A percentile compares a stretch with the other conserved stretches of the same genome.
Conservation (phyloP, 2,797 vertebrate species). For the Naso thynnoides region DNA sequence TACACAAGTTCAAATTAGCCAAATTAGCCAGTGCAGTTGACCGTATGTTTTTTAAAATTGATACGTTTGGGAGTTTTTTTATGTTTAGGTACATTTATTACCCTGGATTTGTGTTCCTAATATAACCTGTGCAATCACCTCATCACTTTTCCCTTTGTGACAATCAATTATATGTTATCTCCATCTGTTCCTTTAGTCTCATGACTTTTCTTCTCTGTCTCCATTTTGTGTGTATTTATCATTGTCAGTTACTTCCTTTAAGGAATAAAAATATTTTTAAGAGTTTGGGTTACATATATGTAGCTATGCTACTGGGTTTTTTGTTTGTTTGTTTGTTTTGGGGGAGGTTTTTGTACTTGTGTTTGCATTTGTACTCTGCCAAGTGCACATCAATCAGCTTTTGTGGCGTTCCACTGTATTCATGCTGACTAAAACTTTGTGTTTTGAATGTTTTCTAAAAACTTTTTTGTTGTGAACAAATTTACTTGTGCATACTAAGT, state of each 20-base stretch:
- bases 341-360: slow-evolving; percentile 68
- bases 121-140: slow-evolving; percentile 73
- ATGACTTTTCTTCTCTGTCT: slow-evolving; percentile 29
- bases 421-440: slow-evolving; percentile 72
- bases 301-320: slow-evolving; percentile 70
- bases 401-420: slow-evolving; percentile 54
- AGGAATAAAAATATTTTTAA: slow-evolving; percentile 41
- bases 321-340: too few relatives aligned
- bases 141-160: slow-evolving; percentile 76
- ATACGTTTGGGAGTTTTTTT: slow-evolving; percentile 40
- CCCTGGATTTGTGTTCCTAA: slow-evolving; percentile 39
- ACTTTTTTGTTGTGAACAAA: slow-evolving; percentile 72
- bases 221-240: slow-evolving; percentile 62
- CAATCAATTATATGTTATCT: slow-evolving; percentile 78
- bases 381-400: slow-evolving; percentile 74
- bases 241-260: slow-evolving; percentile 48
- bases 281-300: slow-evolving; percentile 43
- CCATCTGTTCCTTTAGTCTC: slow-evolving; percentile 44
- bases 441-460: slow-evolving; percentile 70
- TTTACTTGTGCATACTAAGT: slow-evolving; percentile 75
- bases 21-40: slow-evolving; percentile 17
- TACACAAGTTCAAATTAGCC: not conserved
- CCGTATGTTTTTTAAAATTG: not conserved
- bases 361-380: slow-evolving; percentile 66
- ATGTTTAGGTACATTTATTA: slow-evolving; percentile 38